Evolutionary conservation across 2,797 vertebrate genomes (phyloP), one percentile per base, ranked within the genome.

Genomic region (Rhinogobio ventralis): DNA sequence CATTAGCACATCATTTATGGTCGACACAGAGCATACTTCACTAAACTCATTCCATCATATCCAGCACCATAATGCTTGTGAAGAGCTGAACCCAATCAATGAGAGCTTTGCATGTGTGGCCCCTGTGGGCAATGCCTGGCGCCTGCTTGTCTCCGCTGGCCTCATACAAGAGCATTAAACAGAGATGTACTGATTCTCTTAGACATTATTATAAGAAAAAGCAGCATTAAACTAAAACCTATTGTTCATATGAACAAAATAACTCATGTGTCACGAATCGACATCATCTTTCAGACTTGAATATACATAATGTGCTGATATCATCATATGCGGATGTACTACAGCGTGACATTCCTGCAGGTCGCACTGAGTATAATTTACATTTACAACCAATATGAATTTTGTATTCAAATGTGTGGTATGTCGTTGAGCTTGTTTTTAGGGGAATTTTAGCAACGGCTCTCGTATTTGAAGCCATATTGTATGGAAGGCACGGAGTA

Each of bases 161-260:
- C 46, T 87, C 74, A 85, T 79, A 74, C 30, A 67, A 57, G 49
- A 80, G 51, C 66, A 80, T 78, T 82, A 79, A 84, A 73, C 73
- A 46, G 51, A 72, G 33, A 49, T 66, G 10, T 75, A 60, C 71
- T 33, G n/a, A 42, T 75, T 83, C 75, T 82, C 55, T 69, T 75
- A 42, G 75, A 81, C 20, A 55, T 39, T 75, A 69, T 30, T 64
- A 72, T 20, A 57, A 28, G 11, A 25, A 25, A 30, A 23, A 79
- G 60, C 33, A 62, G 28, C 62, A 51, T 49, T n/a, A 19, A 62
- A 62, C 75, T 30, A 62, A 46, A 72, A 68, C 28, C 6, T 42
- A 45, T 23, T 60, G 13, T 51, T 23, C 55, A 25, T 36, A 74
- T 71, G 13, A 57, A 30, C 19, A 64, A 49, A 79, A 66, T 42